A percentile compares a stretch with the other conserved stretches of the same genome.
These are phyloP conservation scores for Pristiophorus japonicus DNA, from an alignment of 2,113 vertebrate genomes.

Conservation along the genomic window DNA sequence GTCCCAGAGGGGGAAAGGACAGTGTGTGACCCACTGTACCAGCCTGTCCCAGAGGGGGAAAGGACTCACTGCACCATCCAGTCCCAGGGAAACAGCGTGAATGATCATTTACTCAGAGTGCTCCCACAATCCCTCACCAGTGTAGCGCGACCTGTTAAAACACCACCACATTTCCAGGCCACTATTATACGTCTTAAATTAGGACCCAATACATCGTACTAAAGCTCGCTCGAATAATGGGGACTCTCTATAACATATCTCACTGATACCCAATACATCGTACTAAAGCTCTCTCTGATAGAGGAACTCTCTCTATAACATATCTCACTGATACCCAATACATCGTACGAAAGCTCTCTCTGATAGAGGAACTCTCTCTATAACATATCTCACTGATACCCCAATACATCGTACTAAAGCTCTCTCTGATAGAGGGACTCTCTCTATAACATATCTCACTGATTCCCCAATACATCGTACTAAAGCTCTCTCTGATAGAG, in stretches of 20 bases:
- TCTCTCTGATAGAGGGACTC: too few relatives aligned
- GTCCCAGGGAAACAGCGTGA: neutral
- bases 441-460: neutral
- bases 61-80: neutral
- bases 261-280: too few relatives aligned
- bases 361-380: neutral
- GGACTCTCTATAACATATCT: too few relatives aligned
- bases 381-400: neutral
- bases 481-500: too few relatives aligned
- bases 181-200: neutral
- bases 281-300: neutral
- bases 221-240: neutral
- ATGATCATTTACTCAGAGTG: neutral
- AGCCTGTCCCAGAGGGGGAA: too few relatives aligned
- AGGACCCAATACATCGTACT: neutral
- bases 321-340: too few relatives aligned
- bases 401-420: neutral
- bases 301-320: neutral
- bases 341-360: too few relatives aligned
- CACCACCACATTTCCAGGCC: neutral
- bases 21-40: too few relatives aligned
- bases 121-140: neutral
- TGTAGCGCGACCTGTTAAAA: neutral
- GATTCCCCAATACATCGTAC: neutral
- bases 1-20: too few relatives aligned